These are phyloP conservation scores for Aphis craccivora DNA, from an alignment of 1,140 invertebrate genomes.

Conservation along the genomic window DNA sequence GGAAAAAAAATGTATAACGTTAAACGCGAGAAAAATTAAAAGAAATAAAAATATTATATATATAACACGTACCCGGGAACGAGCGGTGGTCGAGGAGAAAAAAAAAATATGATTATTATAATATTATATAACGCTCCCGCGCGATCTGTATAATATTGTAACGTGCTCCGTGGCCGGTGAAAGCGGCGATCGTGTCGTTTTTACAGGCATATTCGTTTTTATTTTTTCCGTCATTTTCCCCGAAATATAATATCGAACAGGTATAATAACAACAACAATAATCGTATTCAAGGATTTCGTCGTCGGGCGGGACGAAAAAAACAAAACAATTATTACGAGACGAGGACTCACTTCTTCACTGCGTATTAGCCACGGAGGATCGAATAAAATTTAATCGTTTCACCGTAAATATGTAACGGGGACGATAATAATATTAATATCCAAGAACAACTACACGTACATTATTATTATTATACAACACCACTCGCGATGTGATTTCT, in stretches of 20 bases:
- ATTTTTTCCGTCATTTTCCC: not conserved
- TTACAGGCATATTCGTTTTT: not conserved
- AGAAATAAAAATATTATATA: not conserved
- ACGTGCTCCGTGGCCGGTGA: not conserved
- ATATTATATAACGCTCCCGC: constrained; percentile 3
- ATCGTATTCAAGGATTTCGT: constrained; percentile 49
- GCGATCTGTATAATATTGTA: not conserved
- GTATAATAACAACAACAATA: constrained; percentile 9
- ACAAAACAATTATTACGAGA: not conserved
- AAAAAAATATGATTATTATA: not conserved
- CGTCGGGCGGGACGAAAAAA: not conserved
- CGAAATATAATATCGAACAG: constrained; percentile 7
- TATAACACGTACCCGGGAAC: not conserved
- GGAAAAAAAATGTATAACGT: not conserved
- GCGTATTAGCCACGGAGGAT: not conserved
- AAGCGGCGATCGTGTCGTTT: constrained; percentile 18
- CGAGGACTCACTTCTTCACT: not conserved
- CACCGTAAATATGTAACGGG: not conserved
- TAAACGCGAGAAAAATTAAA: constrained; percentile 20
- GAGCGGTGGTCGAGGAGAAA: not conserved
- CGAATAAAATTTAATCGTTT: not conserved
- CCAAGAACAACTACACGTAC: not conserved
- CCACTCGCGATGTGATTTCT: not conserved
- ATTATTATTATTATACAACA: not conserved
- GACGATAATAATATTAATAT: not conserved